A percentile compares a stretch with the other conserved stretches of the same genome.
Conservation (phyloP, 2,113 vertebrate species). For the Phrynosoma blainvillii region DNA sequence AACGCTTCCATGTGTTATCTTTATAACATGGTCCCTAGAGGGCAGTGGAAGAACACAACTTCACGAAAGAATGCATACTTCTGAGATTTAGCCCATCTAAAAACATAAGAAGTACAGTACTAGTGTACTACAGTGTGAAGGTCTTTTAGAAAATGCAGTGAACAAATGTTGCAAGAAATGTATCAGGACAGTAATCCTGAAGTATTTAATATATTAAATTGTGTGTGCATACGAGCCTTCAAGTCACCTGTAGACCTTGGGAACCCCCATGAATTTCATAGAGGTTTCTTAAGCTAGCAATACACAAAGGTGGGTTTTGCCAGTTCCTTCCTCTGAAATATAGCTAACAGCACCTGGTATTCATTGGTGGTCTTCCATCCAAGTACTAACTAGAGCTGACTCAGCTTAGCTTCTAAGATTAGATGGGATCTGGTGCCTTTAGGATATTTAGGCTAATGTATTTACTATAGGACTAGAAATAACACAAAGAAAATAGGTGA, state of each 20-base stretch:
- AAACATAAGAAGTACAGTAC: neutral
- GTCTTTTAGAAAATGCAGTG: neutral
- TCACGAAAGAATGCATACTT: neutral
- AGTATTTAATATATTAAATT: neutral
- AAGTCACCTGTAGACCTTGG: no score
- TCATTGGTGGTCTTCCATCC: no score
- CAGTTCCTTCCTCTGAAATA: no score
- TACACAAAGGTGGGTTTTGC: no score
- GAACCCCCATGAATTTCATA: no score
- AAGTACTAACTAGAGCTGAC: no score
- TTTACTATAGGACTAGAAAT: constrained; percentile 1
- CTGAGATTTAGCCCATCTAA: neutral
- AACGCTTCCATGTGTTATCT: neutral
- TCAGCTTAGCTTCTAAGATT: no score
- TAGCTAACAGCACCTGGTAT: no score
- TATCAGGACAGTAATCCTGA: neutral
- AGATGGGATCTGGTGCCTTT: no score
- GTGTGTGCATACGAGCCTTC: no score
- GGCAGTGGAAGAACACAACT: constrained; percentile 18
- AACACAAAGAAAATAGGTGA: neutral
- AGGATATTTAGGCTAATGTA: neutral
- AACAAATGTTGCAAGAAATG: neutral
- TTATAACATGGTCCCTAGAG: constrained; percentile 1
- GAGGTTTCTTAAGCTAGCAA: no score
- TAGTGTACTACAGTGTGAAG: neutral